phyloP scores from a whole-genome alignment of 2,888 invertebrate genomes.

The Thera britannica region DNA sequence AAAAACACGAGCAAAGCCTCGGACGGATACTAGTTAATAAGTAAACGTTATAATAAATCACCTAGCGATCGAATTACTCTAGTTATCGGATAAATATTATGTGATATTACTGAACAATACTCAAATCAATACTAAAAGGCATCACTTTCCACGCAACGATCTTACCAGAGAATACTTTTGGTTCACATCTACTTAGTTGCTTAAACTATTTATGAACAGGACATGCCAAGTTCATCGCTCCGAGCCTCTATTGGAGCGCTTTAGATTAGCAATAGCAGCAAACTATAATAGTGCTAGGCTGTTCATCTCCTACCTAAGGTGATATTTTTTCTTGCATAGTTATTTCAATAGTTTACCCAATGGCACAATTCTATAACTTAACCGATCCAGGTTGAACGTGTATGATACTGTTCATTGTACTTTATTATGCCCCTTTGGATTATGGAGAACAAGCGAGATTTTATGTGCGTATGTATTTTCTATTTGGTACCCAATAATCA shows the following conservation, averaged over 20 bases:
- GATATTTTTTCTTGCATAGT: too few species aligned
- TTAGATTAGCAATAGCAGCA: slow-evolving; percentile 28
- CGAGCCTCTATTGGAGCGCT: slow-evolving; percentile 19
- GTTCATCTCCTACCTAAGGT: too few species aligned
- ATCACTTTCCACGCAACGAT: background rate
- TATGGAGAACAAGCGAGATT: too few species aligned
- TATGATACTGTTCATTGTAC: too few species aligned
- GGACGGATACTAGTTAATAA: background rate
- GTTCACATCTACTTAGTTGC: slow-evolving; percentile 12
- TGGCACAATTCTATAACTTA: too few species aligned
- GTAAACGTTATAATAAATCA: background rate
- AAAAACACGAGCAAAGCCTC: too few species aligned
- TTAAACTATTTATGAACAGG: slow-evolving; percentile 23
- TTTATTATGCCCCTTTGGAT: too few species aligned
- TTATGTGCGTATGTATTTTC: too few species aligned
- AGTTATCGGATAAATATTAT: background rate
- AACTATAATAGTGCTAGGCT: slow-evolving; percentile 6
- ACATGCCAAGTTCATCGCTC: slow-evolving; percentile 29
- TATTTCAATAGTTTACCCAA: too few species aligned
- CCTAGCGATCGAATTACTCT: background rate
- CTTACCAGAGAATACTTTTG: slow-evolving; percentile 8
- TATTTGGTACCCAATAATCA: too few species aligned
- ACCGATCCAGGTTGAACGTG: background rate
- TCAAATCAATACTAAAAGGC: background rate
- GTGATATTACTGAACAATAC: background rate